Percentiles rank a stretch among this genome's conserved stretches.
Conservation (phyloP, 2,797 vertebrate genomes). For the Cyprinodon diabolis region DNA sequence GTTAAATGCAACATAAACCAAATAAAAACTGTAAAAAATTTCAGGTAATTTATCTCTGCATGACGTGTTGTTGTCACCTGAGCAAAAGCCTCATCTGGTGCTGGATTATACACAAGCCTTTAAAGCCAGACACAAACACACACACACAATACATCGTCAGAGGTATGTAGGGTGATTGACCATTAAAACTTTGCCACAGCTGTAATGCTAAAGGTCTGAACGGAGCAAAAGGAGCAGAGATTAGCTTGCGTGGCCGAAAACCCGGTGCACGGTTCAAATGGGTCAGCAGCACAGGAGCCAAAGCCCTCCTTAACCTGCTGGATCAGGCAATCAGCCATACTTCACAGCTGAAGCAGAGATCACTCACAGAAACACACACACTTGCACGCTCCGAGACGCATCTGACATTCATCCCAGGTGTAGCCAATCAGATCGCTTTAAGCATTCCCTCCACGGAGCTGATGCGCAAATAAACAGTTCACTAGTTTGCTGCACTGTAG, state of each 20-base stretch:
- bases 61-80: not conserved
- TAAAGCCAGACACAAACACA: constrained; percentile 1
- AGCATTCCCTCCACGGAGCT: constrained; percentile 14
- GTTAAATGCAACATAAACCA: constrained; percentile 19
- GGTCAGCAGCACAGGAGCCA: constrained; percentile 61
- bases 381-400: constrained; percentile 8
- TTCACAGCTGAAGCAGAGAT: constrained; percentile 47
- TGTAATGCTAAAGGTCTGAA: constrained; percentile 35
- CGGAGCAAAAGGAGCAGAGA: constrained; percentile 30
- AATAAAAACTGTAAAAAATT: constrained; percentile 33
- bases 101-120: constrained; percentile 12
- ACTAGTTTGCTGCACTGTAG: constrained; percentile 41
- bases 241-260: constrained; percentile 42
- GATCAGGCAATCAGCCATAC: constrained; percentile 61
- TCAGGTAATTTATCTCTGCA: not conserved
- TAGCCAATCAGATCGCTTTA: constrained; percentile 27
- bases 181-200: constrained; percentile 52
- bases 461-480: constrained; percentile 26
- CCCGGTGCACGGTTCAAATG: constrained; percentile 60
- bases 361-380: constrained; percentile 10
- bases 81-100: constrained; percentile 34
- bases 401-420: constrained; percentile 23
- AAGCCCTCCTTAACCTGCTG: constrained; percentile 74
- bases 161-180: constrained; percentile 42
- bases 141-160: constrained; percentile 16